These are phyloP conservation scores for Tautogolabrus adspersus DNA, from an alignment of 2,113 vertebrate genomes.

Conservation along the genomic window DNA sequence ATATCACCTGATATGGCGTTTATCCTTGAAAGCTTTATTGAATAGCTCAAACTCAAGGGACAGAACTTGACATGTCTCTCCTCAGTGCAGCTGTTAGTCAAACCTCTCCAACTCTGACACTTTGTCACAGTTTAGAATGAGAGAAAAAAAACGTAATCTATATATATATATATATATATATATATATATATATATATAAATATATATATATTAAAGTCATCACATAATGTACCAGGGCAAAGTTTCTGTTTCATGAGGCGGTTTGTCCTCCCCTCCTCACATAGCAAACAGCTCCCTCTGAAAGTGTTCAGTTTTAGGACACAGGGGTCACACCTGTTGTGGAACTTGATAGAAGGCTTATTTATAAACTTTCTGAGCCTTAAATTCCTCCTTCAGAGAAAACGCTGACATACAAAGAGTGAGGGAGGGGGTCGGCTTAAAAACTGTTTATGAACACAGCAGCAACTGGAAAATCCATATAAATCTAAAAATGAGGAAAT, in stretches of 20 bases:
- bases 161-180: constrained; percentile 8
- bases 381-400: constrained; percentile 97
- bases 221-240: constrained; percentile 27
- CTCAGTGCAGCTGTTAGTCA: constrained; percentile 69
- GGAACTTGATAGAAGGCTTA: constrained; percentile 99
- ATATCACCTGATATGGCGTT: constrained; percentile 78
- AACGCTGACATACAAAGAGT: constrained; percentile 92
- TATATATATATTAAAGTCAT: constrained; percentile 30
- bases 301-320: constrained; percentile 99
- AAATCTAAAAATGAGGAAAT: constrained; percentile 93
- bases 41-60: constrained; percentile 69
- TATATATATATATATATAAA: constrained; percentile 19
- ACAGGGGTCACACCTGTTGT: constrained; percentile 99
- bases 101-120: constrained; percentile 41
- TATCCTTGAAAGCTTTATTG: constrained; percentile 75
- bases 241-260: constrained; percentile 51
- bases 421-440: constrained; percentile 86
- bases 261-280: constrained; percentile 30
- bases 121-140: constrained; percentile 50
- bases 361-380: constrained; percentile 99
- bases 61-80: constrained; percentile 71
- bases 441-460: constrained; percentile 96
- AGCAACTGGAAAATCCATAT: constrained; percentile 95
- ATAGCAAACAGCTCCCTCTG: constrained; percentile 80
- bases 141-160: neutral